phyloP scores from a whole-genome alignment of 2,113 vertebrate species.

The Corythornis madagascariensis region DNA sequence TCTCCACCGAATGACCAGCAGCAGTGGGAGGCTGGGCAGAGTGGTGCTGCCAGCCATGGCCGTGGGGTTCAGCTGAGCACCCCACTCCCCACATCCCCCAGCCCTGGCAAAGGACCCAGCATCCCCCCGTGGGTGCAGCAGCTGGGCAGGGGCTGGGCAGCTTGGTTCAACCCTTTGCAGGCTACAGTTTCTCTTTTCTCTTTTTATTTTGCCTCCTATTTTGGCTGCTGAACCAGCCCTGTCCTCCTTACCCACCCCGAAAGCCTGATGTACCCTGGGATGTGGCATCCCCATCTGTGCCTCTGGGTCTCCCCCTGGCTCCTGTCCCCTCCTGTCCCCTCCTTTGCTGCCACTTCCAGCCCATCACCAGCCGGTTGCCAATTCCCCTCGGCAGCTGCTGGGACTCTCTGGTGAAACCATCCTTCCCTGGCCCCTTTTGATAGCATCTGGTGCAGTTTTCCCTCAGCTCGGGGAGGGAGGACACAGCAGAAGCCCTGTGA shows the following conservation, averaged over 20 bases:
- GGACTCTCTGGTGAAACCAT: fast-evolving
- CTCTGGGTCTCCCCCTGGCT: background rate
- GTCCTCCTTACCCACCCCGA: background rate
- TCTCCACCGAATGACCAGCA: fast-evolving
- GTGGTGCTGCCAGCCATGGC: fast-evolving
- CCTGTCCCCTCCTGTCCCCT: background rate
- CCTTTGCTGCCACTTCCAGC: background rate
- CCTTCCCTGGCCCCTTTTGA: background rate
- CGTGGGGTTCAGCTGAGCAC: background rate
- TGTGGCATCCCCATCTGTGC: background rate
- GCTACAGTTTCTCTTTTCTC: background rate
- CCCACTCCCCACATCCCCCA: fast-evolving
- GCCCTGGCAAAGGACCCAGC: fast-evolving
- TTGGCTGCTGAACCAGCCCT: background rate
- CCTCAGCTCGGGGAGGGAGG: fast-evolving
- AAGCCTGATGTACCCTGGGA: background rate
- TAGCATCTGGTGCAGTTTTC: background rate
- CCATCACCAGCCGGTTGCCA: fast-evolving
- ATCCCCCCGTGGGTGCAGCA: background rate
- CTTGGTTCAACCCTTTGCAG: background rate
- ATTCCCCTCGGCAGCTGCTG: background rate
- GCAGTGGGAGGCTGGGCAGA: fast-evolving
- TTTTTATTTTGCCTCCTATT: too few relatives aligned
- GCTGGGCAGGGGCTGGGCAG: fast-evolving
- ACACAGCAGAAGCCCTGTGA: background rate